phyloP scores from a whole-genome alignment of 2,113 vertebrate species.

The Nerophis lumbriciformis region DNA sequence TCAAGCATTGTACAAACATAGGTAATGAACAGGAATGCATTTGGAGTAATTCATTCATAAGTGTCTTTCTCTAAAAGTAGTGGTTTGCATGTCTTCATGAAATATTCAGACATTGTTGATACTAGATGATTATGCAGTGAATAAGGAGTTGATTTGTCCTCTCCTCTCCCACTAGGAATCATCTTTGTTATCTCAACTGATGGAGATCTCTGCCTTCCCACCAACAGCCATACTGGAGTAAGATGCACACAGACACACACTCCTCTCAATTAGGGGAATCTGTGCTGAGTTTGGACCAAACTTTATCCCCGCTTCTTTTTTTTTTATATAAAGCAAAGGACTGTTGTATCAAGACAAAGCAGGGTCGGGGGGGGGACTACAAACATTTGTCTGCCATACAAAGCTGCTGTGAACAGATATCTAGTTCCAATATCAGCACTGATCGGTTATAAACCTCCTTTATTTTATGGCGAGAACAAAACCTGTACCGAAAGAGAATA shows the following conservation, averaged over 20 bases:
- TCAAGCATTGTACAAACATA: too few species aligned
- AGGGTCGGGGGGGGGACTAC: constrained; percentile 49
- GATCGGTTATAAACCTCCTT: constrained; percentile 68
- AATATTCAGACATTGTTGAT: not conserved
- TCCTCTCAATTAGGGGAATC: constrained; percentile 36
- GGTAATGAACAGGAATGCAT: too few species aligned
- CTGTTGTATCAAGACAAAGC: constrained; percentile 56
- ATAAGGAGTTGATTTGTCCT: not conserved
- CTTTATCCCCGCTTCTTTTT: constrained; percentile 22
- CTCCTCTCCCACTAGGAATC: constrained; percentile 52
- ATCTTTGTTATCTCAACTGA: constrained; percentile 76
- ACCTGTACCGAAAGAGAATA: constrained; percentile 75
- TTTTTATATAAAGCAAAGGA: constrained; percentile 44
- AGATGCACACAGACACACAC: constrained; percentile 61
- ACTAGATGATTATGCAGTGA: not conserved
- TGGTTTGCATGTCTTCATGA: too few species aligned
- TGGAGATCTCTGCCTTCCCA: constrained; percentile 69
- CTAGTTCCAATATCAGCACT: constrained; percentile 67
- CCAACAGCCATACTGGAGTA: constrained; percentile 73
- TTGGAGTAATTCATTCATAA: too few species aligned
- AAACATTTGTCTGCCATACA: constrained; percentile 53
- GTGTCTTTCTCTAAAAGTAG: too few species aligned
- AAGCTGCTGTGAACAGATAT: constrained; percentile 60
- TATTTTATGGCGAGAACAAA: constrained; percentile 72
- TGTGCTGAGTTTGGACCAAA: constrained; percentile 30